Evolutionary conservation across 2,888 invertebrate species (phyloP), one percentile per base, ranked within the genome.

Genomic region (Arrhopalites spinosus): DNA sequence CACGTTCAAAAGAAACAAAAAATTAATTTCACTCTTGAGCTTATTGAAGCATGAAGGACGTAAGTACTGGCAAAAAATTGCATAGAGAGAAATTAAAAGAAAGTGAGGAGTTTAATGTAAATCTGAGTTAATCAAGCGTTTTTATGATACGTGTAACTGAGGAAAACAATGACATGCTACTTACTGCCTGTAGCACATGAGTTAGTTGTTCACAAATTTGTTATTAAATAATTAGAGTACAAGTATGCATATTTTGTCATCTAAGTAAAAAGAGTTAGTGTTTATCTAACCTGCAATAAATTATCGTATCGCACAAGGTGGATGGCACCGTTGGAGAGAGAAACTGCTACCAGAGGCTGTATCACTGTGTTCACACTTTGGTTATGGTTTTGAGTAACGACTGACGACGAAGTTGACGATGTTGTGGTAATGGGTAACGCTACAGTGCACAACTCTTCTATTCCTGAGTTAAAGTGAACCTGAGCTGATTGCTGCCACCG

Each of bases 401-500:
- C 1, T 17, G 73, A 69, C 13, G 78, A 69, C 25, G 75, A 71
- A 15, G 71, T 69, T 61, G 69, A 73, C 1, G 69, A 68, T 27
- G 75, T 50, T 11, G 78, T 76, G 23, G 77, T 69, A 64, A 81
- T 71, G 27, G 78, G 80, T 63, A 79, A 67, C n/a, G 78, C 74
- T 29, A 82, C 68, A 50, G 79, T 80, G 53, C 78, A 80, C 11
- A 79, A 76, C 47, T 77, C 78, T 67, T 75, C 71, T 13, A 82
- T 77, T 47, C 77, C 53, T 29, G 78, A 76, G 20, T 61, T 68
- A 47, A 81, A 80, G 27, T 79, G 79, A 7, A 79, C 68, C 64
- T 80, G 79, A 5, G 75, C 73, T 61, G 79, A 80, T 59, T 81
- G 79, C 43, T 81, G 78, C 81, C 81, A 82, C 77, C 75, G 77